Base-by-base conservation (phyloP, 2,797 vertebrate genomes). In the Champsocephalus gunnari region DNA sequence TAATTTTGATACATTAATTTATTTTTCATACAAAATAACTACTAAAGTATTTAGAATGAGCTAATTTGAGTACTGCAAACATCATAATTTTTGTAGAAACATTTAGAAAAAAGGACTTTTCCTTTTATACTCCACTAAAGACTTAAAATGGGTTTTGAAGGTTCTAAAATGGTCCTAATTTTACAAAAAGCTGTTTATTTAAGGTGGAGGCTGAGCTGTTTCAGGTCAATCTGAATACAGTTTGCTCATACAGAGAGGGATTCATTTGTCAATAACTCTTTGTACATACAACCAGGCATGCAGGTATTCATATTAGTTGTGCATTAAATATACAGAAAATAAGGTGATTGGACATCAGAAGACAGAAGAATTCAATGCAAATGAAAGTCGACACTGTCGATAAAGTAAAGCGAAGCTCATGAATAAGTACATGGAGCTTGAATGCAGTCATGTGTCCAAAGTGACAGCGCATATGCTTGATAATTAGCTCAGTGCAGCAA, bases 341-440 rank as follows among this genome's bases (percentile, higher is more conserved):
- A 13, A 43, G 10, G 3, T n/a, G 43, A 55, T 12, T 34, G 47
- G 12, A 51, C 19, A 62, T 57, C 14, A 24, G 34, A 66, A 50
- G n/a, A 75, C 14, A 9, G 21, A 53, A 45, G 3, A 66, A 69
- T 62, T 5, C n/a, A 38, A 71, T 71, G 56, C 70, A 63, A 73
- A 71, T 48, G 3, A 61, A 53, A 11, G 50, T 58, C 5, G 2
- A 38, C 45, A 2, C 19, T 5, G 16, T 44, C 11, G 3, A 3
- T 19, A 55, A 61, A 56, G 6, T 47, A 43, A 71, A 62, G 54
- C 45, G 32, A 54, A 38, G 53, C 59, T 84, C 54, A 45, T 81
- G 74, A 84, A 73, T 82, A 63, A 80, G 82, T 32, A 34, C 75
- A 75, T 68, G 57, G 72, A 48, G 78, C 51, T 5, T 73, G 73